These are phyloP conservation scores for Falco novaeseelandiae DNA, from an alignment of 2,797 vertebrate species.

Conservation along the genomic window DNA sequence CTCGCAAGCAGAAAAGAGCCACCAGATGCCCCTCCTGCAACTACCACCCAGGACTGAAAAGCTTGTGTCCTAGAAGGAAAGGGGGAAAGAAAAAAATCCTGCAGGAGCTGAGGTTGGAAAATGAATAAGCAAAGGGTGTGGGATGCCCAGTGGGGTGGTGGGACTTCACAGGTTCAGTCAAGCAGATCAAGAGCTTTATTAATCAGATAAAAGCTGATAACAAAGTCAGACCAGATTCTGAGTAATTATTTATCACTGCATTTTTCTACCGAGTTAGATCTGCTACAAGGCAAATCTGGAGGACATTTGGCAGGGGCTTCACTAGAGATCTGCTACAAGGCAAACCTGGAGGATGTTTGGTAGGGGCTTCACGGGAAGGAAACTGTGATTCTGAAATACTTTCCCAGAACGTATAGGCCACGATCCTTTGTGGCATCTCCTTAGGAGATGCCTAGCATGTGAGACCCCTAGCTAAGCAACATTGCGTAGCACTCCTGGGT, in stretches of 20 bases:
- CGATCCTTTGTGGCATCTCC: neutral
- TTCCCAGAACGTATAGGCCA: neutral
- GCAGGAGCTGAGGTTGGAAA: neutral
- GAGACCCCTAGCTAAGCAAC: neutral
- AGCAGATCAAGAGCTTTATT: neutral
- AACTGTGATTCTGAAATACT: neutral
- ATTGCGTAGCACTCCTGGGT: accelerated
- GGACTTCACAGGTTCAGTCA: neutral
- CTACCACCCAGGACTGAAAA: neutral
- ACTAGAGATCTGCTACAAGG: neutral
- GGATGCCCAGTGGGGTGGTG: neutral
- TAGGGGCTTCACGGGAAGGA: neutral
- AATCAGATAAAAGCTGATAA: neutral
- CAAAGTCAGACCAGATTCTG: neutral
- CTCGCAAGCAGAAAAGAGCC: neutral
- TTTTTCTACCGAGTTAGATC: neutral
- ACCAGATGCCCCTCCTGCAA: neutral
- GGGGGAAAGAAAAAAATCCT: neutral
- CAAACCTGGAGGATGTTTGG: neutral
- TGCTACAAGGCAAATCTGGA: neutral
- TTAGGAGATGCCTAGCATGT: accelerated
- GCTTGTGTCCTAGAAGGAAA: neutral
- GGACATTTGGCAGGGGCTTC: neutral
- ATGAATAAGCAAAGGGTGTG: neutral
- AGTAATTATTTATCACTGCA: neutral